These are phyloP conservation scores for Notocelia uddmanniana DNA, from an alignment of 2,888 invertebrate species.

Conservation along the genomic window DNA sequence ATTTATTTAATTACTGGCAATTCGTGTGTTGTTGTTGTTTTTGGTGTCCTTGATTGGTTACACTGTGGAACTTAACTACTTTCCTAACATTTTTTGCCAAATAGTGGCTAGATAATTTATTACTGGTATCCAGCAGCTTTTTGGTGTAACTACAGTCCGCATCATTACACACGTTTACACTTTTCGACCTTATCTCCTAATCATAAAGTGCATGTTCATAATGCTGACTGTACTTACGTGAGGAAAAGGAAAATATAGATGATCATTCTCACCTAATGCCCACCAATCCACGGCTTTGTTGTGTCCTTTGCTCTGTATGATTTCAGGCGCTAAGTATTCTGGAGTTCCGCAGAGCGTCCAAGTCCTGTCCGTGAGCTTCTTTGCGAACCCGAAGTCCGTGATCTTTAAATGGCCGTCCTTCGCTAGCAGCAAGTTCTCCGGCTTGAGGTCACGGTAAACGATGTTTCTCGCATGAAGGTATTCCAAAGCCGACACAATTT, in stretches of 20 bases:
- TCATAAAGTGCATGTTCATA: too few species aligned
- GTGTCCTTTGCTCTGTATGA: constrained; percentile 99
- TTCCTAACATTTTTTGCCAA: too few species aligned
- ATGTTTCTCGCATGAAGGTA: constrained; percentile 96
- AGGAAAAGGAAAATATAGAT: not conserved
- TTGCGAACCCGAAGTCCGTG: constrained; percentile 99
- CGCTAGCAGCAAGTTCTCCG: constrained; percentile 97
- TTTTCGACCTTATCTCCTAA: too few species aligned
- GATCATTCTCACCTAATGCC: constrained; percentile 91
- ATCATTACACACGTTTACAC: too few species aligned
- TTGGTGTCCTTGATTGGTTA: too few species aligned
- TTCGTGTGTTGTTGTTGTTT: too few species aligned
- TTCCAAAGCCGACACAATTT: constrained; percentile 97
- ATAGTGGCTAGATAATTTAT: too few species aligned
- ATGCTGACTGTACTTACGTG: too few species aligned
- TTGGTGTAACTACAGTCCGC: too few species aligned
- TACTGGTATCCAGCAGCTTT: too few species aligned
- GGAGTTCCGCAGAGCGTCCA: constrained; percentile 99
- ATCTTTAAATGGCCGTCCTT: constrained; percentile 98
- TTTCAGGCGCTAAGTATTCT: constrained; percentile 98
- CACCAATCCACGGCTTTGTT: constrained; percentile 99
- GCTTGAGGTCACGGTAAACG: constrained; percentile 95
- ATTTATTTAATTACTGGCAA: too few species aligned
- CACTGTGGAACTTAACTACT: too few species aligned
- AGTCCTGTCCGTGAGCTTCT: constrained; percentile 96